Base-by-base conservation (phyloP, 2,888 invertebrate genomes). In the Archips xylosteana region DNA sequence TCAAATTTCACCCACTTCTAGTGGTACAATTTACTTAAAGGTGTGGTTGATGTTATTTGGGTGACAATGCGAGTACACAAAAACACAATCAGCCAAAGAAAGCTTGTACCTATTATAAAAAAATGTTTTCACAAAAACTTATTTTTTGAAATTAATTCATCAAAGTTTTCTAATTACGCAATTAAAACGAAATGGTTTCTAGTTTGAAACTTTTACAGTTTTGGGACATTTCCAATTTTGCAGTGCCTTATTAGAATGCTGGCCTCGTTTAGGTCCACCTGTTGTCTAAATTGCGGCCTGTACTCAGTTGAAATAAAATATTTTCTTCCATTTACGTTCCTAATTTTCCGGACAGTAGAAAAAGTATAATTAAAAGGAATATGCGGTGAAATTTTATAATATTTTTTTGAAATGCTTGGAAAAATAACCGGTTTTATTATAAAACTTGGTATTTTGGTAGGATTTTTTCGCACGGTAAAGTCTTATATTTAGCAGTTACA, bases 171-270 rank as follows among this genome's bases (percentile, higher is more conserved):
- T 1, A 49, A 49, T 15, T 9, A n/a, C 4, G 23, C 9, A 61
- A 4, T 51, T 51, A 15, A 51, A 51, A 15, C 15, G 15, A 13
- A 15, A 51, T 51, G 8, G 10, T 51, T 51, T 51, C 51, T 51
- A 5, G 13, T 45, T 45, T 15, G 12, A 45, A 47, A 6, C 2
- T 47, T 13, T 47, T 32, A 34, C 4, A 49, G 47, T 63, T 62
- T 63, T 73, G 72, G 72, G 36, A 47, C 63, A 6, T 2, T 57
- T 68, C 68, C 72, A 68, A 68, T 68, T 68, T 39, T 47, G 49
- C 39, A 45, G 54, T 34, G 62, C 34, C 39, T 65, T 36, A 42
- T 68, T 73, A 63, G 67, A 63, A 73, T 68, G 62, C 62, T 49
- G 9, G 47, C 32, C 47, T 32, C 68, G 68, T 68, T 63, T 39